Base-by-base conservation (phyloP, 2,797 vertebrate genomes). In the Aratinga solstitialis region DNA sequence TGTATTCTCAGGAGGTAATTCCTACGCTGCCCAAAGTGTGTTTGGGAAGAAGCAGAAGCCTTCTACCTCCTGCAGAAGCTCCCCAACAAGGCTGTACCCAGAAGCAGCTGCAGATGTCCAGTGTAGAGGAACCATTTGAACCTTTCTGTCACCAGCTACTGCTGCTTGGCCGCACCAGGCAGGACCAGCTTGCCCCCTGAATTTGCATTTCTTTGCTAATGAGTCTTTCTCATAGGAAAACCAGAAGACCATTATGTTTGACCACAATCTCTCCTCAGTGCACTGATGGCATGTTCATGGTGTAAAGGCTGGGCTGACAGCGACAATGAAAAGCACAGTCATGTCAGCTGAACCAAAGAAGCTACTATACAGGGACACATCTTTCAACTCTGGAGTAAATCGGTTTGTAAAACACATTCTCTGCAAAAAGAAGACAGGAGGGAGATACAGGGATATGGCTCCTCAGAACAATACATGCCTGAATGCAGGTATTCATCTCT, bases 391-490 rank as follows among this genome's bases (percentile, higher is more conserved):
- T 1, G 4, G 6, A 47, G 24, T 32, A 47, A 58, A 30, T 5
- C 1, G 29, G 23, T 16, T 73, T 38, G 56, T 14, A 54, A 76
- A 68, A 69, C 3, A 1, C 13, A 10, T 48, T 85, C 32, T 91
- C 22, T 79, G 36, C 36, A 73, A 38, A 38, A 67, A 32, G 36
- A 56, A 9, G 11, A 62, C 6, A 38, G 34, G 9, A 26, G 18
- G 29, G 8, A 67, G 30, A 48, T 32, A 32, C 1, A 4, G 29
- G 20, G 7, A 76, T 5, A 27, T 1, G 0, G 4, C 13, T 68
- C n/a, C 38, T 66, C 42, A 50, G 50, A 74, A 47, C 21, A 40
- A 59, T 4, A 12, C 2, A 0, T 54, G 29, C 16, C 58, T 47
- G 17, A 21, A 15, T 22, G 13, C 9, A 6, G 15, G 9, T 21